Evolutionary conservation across 2,797 vertebrate species (phyloP).

Genomic region (Paratrypauchen microcephalus): DNA sequence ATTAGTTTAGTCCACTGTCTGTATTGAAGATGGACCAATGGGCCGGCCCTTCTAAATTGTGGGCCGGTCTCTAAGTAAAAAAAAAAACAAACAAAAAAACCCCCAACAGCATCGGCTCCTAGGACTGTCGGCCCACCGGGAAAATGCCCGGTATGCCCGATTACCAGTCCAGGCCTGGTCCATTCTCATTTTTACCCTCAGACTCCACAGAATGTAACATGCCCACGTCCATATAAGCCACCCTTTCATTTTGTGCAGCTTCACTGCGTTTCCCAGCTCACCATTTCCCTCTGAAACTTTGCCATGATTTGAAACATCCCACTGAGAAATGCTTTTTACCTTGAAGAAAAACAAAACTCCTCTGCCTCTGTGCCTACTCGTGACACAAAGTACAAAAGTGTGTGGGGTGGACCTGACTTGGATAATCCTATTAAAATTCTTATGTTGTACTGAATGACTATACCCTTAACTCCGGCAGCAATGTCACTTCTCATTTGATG

Average conservation of each 20-base stretch:
- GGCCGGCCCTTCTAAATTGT: too few species aligned
- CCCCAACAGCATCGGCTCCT: too few species aligned
- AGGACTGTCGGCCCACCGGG: too few species aligned
- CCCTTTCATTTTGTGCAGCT: conserved; percentile 2
- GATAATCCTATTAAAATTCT: conserved; percentile 54
- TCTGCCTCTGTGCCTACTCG: conserved; percentile 22
- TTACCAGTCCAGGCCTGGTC: too few species aligned
- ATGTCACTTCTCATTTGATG: conserved; percentile 51
- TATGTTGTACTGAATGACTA: conserved; percentile 37
- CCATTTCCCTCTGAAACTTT: conserved; percentile 20
- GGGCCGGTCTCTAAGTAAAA: too few species aligned
- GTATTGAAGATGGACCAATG: too few species aligned
- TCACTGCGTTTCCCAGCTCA: conserved; percentile 15
- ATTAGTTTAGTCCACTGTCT: too few species aligned
- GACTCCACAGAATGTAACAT: not conserved
- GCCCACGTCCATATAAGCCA: conserved; percentile 2
- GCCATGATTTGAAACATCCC: not conserved
- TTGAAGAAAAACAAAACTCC: conserved; percentile 20
- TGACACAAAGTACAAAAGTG: conserved; percentile 15
- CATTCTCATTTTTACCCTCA: not conserved
- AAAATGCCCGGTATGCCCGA: too few species aligned
- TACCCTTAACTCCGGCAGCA: conserved; percentile 34
- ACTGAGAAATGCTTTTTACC: conserved; percentile 12
- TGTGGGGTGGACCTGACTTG: conserved; percentile 24
- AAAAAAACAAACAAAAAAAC: too few species aligned